Conservation (phyloP, 1,140 invertebrate genomes). For the Aphis craccivora region DNA sequence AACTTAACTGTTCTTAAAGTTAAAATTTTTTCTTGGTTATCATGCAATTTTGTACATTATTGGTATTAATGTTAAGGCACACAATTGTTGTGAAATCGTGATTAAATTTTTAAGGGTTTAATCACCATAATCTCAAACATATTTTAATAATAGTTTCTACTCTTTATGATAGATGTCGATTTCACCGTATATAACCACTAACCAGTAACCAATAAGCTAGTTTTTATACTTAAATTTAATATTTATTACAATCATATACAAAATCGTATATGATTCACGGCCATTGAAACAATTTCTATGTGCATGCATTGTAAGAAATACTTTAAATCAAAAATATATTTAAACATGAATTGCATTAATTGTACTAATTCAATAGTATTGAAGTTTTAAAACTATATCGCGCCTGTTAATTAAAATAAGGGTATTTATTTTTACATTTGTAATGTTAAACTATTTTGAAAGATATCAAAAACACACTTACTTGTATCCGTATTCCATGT, state of each 20-base stretch:
- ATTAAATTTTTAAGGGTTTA: not conserved
- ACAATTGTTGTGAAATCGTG: not conserved
- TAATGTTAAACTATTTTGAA: conserved; percentile 58
- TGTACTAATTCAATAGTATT: not conserved
- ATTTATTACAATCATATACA: not conserved
- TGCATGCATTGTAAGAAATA: no score
- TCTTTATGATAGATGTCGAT: no score
- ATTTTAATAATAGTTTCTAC: not conserved
- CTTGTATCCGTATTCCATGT: conserved; percentile 95
- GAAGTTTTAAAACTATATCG: not conserved
- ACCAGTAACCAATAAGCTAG: not conserved
- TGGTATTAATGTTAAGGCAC: not conserved
- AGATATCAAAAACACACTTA: conserved; percentile 65
- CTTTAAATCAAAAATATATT: not conserved
- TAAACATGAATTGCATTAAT: not conserved
- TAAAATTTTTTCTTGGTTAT: not conserved
- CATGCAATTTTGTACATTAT: not conserved
- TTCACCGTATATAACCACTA: no score
- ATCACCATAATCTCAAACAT: not conserved
- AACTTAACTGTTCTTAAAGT: not conserved
- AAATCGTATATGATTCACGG: not conserved
- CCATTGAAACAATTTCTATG: not conserved
- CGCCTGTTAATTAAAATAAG: not conserved
- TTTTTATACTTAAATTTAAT: not conserved
- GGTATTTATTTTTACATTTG: not conserved